phyloP scores from a whole-genome alignment of 2,888 invertebrate genomes.

The Mimas tiliae region DNA sequence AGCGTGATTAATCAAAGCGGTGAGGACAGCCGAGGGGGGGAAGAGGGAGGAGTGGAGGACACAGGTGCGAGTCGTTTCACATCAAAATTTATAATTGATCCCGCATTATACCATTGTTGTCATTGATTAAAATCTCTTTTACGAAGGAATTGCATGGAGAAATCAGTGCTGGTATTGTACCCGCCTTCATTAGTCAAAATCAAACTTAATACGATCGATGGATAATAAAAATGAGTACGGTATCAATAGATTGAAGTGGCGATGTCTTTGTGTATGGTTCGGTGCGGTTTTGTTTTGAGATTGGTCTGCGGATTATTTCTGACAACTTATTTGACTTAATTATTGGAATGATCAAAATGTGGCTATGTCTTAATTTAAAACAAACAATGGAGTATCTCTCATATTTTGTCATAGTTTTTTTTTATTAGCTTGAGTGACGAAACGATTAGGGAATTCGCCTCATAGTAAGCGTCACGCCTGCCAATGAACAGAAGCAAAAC shows the following conservation, averaged over 20 bases:
- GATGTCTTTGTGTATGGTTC: neutral
- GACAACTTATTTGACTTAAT: neutral
- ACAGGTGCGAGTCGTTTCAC: conserved; percentile 35
- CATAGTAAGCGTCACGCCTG: too few species aligned
- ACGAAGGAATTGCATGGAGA: conserved; percentile 40
- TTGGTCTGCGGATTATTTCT: neutral
- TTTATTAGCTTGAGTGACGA: too few species aligned
- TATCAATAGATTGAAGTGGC: conserved; percentile 9
- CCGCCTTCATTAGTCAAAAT: conserved; percentile 49
- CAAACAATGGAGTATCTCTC: neutral
- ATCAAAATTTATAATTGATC: conserved; percentile 54
- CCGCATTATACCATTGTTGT: conserved; percentile 50
- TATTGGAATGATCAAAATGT: neutral
- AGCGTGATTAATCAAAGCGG: conserved; percentile 63
- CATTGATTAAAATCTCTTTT: conserved; percentile 55
- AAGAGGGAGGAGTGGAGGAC: conserved; percentile 48
- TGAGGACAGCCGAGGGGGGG: conserved; percentile 47
- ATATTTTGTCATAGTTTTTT: too few species aligned
- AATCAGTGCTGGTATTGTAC: conserved; percentile 35
- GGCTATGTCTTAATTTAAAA: neutral
- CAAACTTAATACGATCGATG: conserved; percentile 37
- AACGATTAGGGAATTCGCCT: too few species aligned
- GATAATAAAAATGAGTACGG: conserved; percentile 8
- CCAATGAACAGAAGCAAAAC: too few species aligned
- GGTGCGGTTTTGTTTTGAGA: neutral